Evolutionary conservation across 1,140 invertebrate species (phyloP).

Genomic region (Archivesica marissinica): DNA sequence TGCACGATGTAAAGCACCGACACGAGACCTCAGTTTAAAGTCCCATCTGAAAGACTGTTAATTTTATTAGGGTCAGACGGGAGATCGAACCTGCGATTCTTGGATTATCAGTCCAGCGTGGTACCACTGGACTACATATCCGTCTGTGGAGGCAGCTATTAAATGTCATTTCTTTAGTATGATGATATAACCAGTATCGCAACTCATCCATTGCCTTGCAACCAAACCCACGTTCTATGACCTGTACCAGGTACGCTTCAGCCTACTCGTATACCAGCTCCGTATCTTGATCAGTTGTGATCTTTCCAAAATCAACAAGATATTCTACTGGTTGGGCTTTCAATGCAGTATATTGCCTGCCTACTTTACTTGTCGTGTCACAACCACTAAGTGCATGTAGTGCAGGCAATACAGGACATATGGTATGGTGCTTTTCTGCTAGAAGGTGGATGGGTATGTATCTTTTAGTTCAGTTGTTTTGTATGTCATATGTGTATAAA

Average conservation of each 20-base stretch:
- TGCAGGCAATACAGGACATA: neutral
- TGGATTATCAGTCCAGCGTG: no score
- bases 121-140: no score
- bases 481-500: no score
- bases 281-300: neutral
- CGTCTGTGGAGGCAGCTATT: no score
- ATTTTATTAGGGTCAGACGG: no score
- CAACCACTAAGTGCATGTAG: slow-evolving; percentile 21
- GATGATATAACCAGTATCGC: neutral
- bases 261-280: neutral
- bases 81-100: no score
- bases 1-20: no score
- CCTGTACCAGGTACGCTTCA: slow-evolving; percentile 23
- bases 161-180: no score
- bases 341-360: slow-evolving; percentile 11
- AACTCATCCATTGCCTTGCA: slow-evolving; percentile 29
- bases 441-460: slow-evolving; percentile 12
- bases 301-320: slow-evolving; percentile 12
- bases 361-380: slow-evolving; percentile 4
- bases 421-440: neutral
- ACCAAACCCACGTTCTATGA: neutral
- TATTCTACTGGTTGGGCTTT: neutral
- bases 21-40: no score
- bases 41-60: no score
- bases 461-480: no score